Evolutionary conservation across 2,113 vertebrate species (phyloP), one percentile per base, ranked within the genome.

Genomic region (Willisornis vidua): DNA sequence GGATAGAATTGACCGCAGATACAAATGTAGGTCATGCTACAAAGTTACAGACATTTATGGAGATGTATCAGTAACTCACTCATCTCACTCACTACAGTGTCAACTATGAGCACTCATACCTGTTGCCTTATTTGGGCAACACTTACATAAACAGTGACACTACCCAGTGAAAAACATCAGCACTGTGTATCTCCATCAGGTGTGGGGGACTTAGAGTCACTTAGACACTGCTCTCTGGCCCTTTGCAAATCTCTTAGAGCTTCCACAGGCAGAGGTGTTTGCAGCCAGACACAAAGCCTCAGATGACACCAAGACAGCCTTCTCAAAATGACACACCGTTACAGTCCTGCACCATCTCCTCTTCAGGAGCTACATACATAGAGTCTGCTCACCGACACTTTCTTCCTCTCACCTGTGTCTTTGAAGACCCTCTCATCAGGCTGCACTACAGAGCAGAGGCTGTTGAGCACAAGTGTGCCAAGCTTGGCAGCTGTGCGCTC

Each of bases 391-490:
- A 26, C 29, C 5, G 19, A 28, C 1, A 0, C 35, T 14, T 28
- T 13, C 10, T n/a, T 35, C 67, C 61, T 39, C 97, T 97, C 94
- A 99, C 99, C 99, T 63, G 99, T 99, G 96, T 99, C 99, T 85
- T 98, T 98, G 97, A 99, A 99, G 87, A 98, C 98, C 24, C 98
- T 98, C 85, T 99, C 99, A 10, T 99, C 98, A 0, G 99, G 98
- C 97, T 99, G 99, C 85, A 99, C 98, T 24, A 99, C 92, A 0
- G 99, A 99, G 96, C 99, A 99, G 82, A 99, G 98, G 87, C 99
- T 99, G 62, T 99, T 99, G 33, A 99, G 98, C 57, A 99, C 99
- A 28, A 99, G 98, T 0, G 99, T 99, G 77, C 99, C 99, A 59
- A 99, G 98, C 93, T 99, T 99, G 94, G 99, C 98, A n/a, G 98